phyloP scores from a whole-genome alignment of 37 sponge, comb jelly and placozoan species.

The Agelas oroides region DNA sequence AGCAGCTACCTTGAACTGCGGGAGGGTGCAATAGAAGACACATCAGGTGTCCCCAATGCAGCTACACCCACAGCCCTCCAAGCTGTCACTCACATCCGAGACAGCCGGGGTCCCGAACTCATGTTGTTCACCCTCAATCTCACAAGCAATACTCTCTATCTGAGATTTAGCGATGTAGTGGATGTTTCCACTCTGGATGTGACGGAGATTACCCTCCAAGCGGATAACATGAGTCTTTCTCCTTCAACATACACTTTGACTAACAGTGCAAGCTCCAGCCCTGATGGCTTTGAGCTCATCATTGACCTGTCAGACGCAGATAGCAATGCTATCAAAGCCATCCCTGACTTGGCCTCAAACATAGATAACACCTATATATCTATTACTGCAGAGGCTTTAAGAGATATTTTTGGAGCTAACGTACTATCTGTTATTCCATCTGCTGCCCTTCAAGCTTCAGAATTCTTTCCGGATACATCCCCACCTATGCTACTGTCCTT shows the following conservation, averaged over 20 bases:
- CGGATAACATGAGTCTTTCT: conserved; percentile 34
- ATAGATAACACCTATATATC: conserved; percentile 76
- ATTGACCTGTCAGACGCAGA: conserved; percentile 51
- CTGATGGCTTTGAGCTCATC: conserved; percentile 47
- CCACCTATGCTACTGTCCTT: conserved; percentile 52
- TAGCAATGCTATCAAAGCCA: conserved; percentile 74
- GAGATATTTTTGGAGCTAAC: conserved; percentile 63
- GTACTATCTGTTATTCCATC: conserved; percentile 57
- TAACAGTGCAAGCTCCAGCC: conserved; percentile 25
- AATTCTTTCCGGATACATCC: conserved; percentile 55
- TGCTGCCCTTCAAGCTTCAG: conserved; percentile 54
- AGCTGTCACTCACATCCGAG: conserved; percentile 21
- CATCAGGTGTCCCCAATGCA: conserved; percentile 32
- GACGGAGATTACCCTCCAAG: conserved; percentile 63
- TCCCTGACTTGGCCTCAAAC: conserved; percentile 70
- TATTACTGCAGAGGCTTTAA: conserved; percentile 66
- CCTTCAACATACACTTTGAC: conserved; percentile 52
- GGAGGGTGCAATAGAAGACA: conserved; percentile 57
- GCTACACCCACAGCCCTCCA: conserved; percentile 14
- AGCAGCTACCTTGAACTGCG: conserved; percentile 59
- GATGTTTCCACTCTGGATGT: conserved; percentile 46
- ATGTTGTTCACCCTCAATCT: conserved; percentile 68
- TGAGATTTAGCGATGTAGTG: conserved; percentile 76
- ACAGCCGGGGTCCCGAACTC: conserved; percentile 60
- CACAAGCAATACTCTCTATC: conserved; percentile 57